Base-by-base conservation (phyloP, 2,113 vertebrate genomes). In the human (Homo sapiens) region DNA sequence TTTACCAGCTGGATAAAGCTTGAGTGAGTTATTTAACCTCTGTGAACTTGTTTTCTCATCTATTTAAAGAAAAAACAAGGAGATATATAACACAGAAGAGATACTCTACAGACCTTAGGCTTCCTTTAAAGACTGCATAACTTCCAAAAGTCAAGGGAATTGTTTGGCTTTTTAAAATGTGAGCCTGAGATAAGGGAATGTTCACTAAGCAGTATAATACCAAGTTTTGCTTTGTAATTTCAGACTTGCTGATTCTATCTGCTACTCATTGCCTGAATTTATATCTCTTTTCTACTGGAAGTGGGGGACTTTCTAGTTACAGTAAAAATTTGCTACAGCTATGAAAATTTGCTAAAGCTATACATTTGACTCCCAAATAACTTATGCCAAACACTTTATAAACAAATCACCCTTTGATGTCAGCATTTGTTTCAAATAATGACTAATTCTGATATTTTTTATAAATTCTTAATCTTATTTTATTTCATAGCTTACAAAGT, bases 231-330 rank as follows among this genome's bases (percentile, higher is more conserved):
- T 97, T 83, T 89, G 22, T 64, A 68, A 70, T 68, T 66, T 97
- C 78, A 95, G 68, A 70, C 55, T 52, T 91, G 55, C 20, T 94
- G 82, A 61, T 81, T 59, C 73, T 89, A 55, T 35, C 22, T 79
- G n/a, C 61, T 22, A 83, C 27, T 84, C 27, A 45, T n/a, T 78
- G 32, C 25, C 80, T 93, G 10, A 72, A 75, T 93, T 78, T 85
- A 23, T 50, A 40, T 66, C 89, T 97, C 89, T 48, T 83, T 61
- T 86, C 76, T 57, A 95, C 89, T 96, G 23, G 92, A 97, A 97
- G 48, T 91, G 14, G 80, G 97, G 30, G 38, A 82, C 52, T 97
- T 97, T 57, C 50, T 94, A 87, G 23, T 84, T 25, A 32, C 6
- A 93, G 30, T 30, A 5, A 89, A 98, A 90, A 45, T 82, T 68